Evolutionary conservation across 2,888 invertebrate genomes (phyloP).

Genomic region (Hemaris fuciformis): DNA sequence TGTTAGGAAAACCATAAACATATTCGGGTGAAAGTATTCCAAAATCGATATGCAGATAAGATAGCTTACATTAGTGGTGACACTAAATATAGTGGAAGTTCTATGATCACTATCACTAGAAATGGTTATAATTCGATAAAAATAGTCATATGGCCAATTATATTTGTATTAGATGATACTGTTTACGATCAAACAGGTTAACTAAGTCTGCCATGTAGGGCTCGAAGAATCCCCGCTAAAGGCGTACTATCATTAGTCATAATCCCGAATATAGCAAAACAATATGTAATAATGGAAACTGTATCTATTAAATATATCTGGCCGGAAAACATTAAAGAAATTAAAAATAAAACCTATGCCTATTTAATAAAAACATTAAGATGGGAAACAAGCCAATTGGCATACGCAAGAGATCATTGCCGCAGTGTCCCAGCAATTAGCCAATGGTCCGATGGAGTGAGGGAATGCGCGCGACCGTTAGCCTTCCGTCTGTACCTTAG

Average conservation of each 20-base stretch:
- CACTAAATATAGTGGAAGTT: neutral
- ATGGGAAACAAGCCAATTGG: slow-evolving; percentile 15
- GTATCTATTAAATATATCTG: neutral
- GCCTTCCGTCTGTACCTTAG: slow-evolving; percentile 66
- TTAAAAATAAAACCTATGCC: too few species aligned
- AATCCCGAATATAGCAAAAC: too few species aligned
- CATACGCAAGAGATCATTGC: slow-evolving; percentile 12
- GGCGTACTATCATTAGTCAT: too few species aligned
- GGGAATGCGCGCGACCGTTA: slow-evolving; percentile 76
- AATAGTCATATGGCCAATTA: too few species aligned
- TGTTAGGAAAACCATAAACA: neutral
- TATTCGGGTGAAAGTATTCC: neutral
- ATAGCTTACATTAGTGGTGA: neutral
- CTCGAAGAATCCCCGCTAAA: too few species aligned
- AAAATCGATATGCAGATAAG: neutral
- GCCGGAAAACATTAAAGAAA: neutral
- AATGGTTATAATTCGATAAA: too few species aligned
- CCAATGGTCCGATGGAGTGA: slow-evolving; percentile 46
- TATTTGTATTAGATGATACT: too few species aligned
- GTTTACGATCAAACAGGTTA: too few species aligned
- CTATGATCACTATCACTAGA: neutral
- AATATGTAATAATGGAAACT: too few species aligned
- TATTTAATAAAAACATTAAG: neutral
- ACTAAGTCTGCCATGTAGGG: too few species aligned
- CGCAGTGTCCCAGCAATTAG: slow-evolving; percentile 66